A percentile compares a stretch with the other conserved stretches of the same genome.
Evolutionary conservation across 2,797 vertebrate genomes (phyloP).

Genomic region (Pantherophis alleghaniensis): DNA sequence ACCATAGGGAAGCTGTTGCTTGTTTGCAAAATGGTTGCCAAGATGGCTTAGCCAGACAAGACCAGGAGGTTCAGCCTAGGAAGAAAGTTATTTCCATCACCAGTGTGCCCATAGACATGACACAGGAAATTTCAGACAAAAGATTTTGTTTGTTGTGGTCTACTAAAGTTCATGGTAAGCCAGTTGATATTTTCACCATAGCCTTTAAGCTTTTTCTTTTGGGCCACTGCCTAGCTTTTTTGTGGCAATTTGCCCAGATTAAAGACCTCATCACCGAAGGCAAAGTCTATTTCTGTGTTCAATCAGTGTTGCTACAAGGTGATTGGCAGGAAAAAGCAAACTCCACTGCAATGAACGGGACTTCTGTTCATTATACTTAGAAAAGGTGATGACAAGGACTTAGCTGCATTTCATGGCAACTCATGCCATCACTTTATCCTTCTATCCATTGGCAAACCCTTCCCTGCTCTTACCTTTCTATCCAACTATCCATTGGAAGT

Average conservation of each 20-base stretch:
- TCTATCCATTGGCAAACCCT: neutral
- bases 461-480: neutral
- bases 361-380: neutral
- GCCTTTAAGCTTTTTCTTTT: neutral
- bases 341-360: neutral
- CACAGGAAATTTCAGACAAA: neutral
- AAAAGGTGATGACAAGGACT: neutral
- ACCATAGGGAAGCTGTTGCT: neutral
- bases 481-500: slow-evolving; percentile 5
- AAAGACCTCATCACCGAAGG: neutral
- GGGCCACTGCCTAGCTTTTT: neutral
- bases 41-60: neutral
- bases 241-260: neutral
- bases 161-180: neutral
- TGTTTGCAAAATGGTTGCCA: neutral
- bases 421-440: neutral
- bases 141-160: neutral
- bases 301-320: neutral
- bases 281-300: neutral
- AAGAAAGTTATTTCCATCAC: neutral
- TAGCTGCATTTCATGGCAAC: neutral
- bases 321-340: neutral
- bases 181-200: neutral
- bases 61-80: neutral
- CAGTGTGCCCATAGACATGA: neutral